Base-by-base conservation (phyloP, 1,140 invertebrate species). In the Drosophila mauritiana region DNA sequence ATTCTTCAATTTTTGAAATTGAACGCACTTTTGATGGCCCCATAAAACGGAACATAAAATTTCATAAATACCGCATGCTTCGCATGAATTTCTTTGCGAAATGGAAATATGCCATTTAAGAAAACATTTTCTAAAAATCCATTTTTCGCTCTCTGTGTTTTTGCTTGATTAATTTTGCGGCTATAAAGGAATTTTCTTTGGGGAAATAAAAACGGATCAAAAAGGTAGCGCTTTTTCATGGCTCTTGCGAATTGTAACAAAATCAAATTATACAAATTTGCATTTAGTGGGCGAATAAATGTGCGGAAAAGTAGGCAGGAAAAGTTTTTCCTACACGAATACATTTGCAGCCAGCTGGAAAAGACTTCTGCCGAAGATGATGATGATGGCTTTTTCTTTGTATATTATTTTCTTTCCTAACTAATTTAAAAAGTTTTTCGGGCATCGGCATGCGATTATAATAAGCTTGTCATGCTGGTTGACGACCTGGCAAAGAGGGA, bases 101-200 rank as follows among this genome's bases (percentile, higher is more conserved):
- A 73, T 80, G 65, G 48, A 76, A 75, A 85, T 81, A 74, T 86
- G 81, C 51, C 85, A 82, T 88, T 73, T 79, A 56, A 58, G 58
- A 69, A 61, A 76, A 34, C 34, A 64, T 68, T 61, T 78, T 43
- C 39, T 48, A 51, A 63, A 65, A 72, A 52, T 64, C 55, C 68
- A 74, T 55, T 74, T 45, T 56, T 27, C 8, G 49, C 8, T 39
- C 27, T 25, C 43, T 25, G 43, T 81, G 59, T 80, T 88, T 76
- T 85, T 80, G 78, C 83, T 83, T 88, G 83, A 88, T 89, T 88
- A 88, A 88, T 88, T 88, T 75, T 82, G 78, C 51, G 80, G 72
- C 65, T 69, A 59, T 76, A 76, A 79, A 70, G 73, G 59, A 39
- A 59, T 53, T 36, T 37, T 8, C 17, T 17, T 37, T 40, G 17